Conservation (phyloP, 2,113 vertebrate genomes). For the Zapornia atra region DNA sequence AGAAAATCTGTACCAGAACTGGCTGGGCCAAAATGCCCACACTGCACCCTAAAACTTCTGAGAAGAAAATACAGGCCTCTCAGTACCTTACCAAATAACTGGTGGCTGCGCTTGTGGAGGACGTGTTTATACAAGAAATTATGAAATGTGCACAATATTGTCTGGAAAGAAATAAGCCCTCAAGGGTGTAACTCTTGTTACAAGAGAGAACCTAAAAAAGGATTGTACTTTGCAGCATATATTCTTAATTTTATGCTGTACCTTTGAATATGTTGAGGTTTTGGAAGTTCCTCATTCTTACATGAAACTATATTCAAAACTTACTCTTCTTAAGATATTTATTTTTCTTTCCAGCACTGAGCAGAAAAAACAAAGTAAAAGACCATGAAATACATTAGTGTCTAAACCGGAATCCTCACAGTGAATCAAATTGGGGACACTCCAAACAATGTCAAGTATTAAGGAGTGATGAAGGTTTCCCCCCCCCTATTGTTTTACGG, state of each 20-base stretch:
- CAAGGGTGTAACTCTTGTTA: background rate
- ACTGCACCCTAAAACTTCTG: background rate
- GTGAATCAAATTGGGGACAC: background rate
- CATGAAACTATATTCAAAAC: background rate
- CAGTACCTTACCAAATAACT: background rate
- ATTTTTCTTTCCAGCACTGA: background rate
- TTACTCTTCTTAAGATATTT: background rate
- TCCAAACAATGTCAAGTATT: background rate
- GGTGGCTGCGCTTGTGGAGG: background rate
- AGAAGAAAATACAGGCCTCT: background rate
- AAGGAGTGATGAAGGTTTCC: background rate
- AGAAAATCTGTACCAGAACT: background rate
- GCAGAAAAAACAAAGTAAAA: background rate
- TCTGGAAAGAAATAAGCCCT: slow-evolving; percentile 15
- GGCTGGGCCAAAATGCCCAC: background rate
- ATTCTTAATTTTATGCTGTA: background rate
- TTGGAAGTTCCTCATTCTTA: background rate
- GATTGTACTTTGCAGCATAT: background rate
- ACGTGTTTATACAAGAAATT: slow-evolving; percentile 30
- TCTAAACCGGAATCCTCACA: background rate
- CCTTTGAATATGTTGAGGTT: background rate
- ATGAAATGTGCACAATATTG: background rate
- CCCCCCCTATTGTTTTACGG: background rate
- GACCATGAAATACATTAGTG: background rate
- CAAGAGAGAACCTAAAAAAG: background rate